These are phyloP conservation scores for Leptinotarsa peninsularis DNA, from an alignment of 2,888 invertebrate species.

Conservation along the genomic window DNA sequence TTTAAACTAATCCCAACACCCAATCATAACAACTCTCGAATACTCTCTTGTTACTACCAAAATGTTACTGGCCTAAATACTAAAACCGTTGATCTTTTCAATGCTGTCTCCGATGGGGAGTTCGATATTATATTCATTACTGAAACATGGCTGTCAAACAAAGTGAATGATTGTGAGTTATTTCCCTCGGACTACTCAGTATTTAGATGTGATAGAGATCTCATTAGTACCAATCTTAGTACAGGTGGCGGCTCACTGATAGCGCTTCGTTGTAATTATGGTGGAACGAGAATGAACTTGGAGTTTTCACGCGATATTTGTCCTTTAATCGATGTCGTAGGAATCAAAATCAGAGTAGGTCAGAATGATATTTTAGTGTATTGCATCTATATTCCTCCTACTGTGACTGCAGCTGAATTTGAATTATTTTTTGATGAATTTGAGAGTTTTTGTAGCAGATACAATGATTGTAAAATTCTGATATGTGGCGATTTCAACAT, in stretches of 20 bases:
- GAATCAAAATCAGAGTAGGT: too few species aligned
- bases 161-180: not conserved
- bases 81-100: not conserved
- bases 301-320: not conserved
- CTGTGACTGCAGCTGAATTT: too few species aligned
- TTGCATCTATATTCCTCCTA: too few species aligned
- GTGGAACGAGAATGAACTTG: not conserved
- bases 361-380: too few species aligned
- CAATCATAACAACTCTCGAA: too few species aligned
- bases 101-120: not conserved
- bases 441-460: too few species aligned
- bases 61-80: not conserved
- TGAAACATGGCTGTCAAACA: not conserved
- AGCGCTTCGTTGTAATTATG: not conserved
- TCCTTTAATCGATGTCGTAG: not conserved
- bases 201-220: not conserved
- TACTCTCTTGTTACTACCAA: not conserved
- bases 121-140: not conserved
- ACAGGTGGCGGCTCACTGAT: not conserved
- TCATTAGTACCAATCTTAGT: not conserved
- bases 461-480: too few species aligned
- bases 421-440: too few species aligned
- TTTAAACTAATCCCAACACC: too few species aligned
- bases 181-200: not conserved
- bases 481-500: too few species aligned